Evolutionary conservation across 2,888 invertebrate genomes (phyloP), one percentile per base, ranked within the genome.

Genomic region (Tridacna gigas): DNA sequence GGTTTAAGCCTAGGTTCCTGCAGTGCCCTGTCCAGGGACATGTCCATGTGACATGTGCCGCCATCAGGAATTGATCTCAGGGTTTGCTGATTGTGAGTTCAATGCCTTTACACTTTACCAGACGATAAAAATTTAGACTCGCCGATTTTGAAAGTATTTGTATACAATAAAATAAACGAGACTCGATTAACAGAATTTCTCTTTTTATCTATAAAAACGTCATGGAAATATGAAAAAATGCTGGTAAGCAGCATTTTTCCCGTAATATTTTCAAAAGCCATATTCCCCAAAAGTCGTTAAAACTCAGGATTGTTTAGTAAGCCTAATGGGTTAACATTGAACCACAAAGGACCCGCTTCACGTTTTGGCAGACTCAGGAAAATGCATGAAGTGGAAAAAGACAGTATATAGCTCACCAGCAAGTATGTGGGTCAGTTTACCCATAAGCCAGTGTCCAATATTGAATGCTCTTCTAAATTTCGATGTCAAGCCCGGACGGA

Each of bases 381-480:
- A 51, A 20, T 7, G 13, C 37, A 0, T 37, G 18, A 20, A 63
- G 56, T 26, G 22, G 13, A 4, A 22, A 63, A 22, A n/a, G 9
- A 63, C 25, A 63, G n/a, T n/a, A 26, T 12, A 69, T 15, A 25
- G 56, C 51, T 63, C 85, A 91, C 92, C 92, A 74, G 92, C 86
- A 18, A 89, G 69, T 37, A 91, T 86, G 66, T 90, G 90, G 0
- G 98, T 97, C 0, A 96, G 95, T 95, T 98, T 98, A 66, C 99
- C 99, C 66, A 97, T 96, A 75, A 97, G 95, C 97, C 98, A 98
- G 95, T 99, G 98, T 1, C 96, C 94, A 98, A 98, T 98, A 95
- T 98, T 99, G 96, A 98, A 98, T 79, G 97, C 95, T 0, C 97
- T 96, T 77, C 98, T 96, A 91, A 96, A 96, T 22, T 96, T 96